phyloP scores from a whole-genome alignment of 2,888 invertebrate genomes.

The Uropetala carovei region DNA sequence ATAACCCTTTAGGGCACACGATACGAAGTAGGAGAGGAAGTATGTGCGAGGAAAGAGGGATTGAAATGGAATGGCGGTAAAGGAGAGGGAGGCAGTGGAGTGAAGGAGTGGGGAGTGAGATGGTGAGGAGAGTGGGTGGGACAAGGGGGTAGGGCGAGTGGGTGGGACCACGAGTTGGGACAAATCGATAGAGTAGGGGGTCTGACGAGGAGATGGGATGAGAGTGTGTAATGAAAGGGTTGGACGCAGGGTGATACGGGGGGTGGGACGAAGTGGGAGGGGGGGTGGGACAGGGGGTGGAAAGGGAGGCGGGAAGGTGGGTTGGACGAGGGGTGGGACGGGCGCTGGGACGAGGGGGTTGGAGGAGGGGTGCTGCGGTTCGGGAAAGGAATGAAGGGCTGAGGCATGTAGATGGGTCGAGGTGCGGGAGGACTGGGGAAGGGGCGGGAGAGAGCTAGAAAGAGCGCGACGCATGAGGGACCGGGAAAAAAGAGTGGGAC shows the following conservation, averaged over 20 bases:
- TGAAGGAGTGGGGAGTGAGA: neutral
- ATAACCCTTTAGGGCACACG: constrained; percentile 11
- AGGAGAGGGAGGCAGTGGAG: neutral
- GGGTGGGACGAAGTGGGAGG: neutral
- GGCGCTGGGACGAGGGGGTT: no score
- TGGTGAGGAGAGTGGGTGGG: neutral
- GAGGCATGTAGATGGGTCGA: no score
- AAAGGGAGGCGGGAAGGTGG: neutral
- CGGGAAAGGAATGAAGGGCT: no score
- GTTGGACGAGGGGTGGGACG: neutral
- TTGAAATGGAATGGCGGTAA: neutral
- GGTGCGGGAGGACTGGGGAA: no score
- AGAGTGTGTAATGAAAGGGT: neutral
- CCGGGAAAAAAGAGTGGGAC: no score
- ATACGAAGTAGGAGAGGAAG: neutral
- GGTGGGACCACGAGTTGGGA: no score
- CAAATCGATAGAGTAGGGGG: no score
- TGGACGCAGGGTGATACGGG: no score
- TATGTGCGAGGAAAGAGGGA: neutral
- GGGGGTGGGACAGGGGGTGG: neutral
- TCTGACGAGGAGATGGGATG: neutral
- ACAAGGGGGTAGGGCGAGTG: no score
- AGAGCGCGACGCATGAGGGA: no score
- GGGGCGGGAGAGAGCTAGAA: no score
- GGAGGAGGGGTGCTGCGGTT: no score